phyloP scores from a whole-genome alignment of 1,140 invertebrate species.

The Philaenus spumarius region DNA sequence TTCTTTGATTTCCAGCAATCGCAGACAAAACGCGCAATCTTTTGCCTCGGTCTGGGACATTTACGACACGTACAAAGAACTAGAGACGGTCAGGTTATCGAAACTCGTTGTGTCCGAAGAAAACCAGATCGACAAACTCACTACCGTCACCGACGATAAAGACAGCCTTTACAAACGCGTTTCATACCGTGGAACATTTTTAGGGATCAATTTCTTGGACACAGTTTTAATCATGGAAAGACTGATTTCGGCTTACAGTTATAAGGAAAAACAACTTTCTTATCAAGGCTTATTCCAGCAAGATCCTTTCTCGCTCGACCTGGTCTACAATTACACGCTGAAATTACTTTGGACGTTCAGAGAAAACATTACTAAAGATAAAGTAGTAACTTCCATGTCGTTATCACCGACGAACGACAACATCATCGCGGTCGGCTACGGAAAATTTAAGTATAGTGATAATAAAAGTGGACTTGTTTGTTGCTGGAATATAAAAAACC shows the following conservation, averaged over 20 bases:
- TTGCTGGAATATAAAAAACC: slow-evolving; percentile 49
- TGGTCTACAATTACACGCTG: neutral
- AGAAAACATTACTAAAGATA: neutral
- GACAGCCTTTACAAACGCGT: neutral
- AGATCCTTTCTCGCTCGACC: neutral
- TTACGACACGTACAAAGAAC: slow-evolving; percentile 1
- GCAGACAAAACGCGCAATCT: neutral
- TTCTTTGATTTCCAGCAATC: neutral
- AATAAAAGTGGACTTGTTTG: slow-evolving; percentile 41
- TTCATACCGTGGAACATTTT: neutral
- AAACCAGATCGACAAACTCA: neutral
- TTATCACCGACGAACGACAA: slow-evolving; percentile 14
- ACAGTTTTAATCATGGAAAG: slow-evolving; percentile 2
- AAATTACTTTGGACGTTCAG: slow-evolving; percentile 10
- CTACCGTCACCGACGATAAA: neutral
- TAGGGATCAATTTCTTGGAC: neutral
- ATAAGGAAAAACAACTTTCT: neutral
- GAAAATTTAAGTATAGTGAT: slow-evolving; percentile 16
- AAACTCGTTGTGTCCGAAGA: neutral
- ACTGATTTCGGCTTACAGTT: neutral
- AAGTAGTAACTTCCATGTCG: slow-evolving; percentile 7
- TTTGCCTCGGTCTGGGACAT: slow-evolving; percentile 6
- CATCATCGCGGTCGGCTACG: slow-evolving; percentile 30
- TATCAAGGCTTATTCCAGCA: neutral
- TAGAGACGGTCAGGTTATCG: neutral